Conservation (phyloP, 2,113 vertebrate genomes). For the Cynopterus brachyotis region DNA sequence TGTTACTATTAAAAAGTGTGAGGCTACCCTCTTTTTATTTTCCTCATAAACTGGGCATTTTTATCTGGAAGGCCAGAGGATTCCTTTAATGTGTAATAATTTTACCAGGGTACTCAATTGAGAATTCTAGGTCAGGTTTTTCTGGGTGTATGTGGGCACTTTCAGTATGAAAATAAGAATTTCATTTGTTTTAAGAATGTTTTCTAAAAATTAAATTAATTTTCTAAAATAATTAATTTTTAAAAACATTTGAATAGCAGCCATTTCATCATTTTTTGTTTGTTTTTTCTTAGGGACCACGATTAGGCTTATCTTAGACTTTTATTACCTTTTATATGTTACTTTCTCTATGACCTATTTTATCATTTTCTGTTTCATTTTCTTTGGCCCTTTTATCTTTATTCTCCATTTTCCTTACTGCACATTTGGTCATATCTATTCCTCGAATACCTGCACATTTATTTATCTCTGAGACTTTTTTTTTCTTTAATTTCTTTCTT, state of each 20-base stretch:
- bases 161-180: not conserved
- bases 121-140: not conserved
- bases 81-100: not conserved
- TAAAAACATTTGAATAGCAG: not conserved
- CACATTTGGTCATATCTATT: not conserved
- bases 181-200: not conserved
- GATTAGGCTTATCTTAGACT: not conserved
- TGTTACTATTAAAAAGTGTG: not conserved
- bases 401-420: not conserved
- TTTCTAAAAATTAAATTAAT: too few relatives aligned
- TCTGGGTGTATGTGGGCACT: not conserved
- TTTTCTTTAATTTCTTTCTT: constrained; percentile 27
- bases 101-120: not conserved
- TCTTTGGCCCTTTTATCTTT: not conserved
- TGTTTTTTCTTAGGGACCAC: not conserved
- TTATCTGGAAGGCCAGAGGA: not conserved
- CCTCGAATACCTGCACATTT: not conserved
- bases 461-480: not conserved
- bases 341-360: not conserved
- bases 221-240: too few relatives aligned
- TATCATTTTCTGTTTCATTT: not conserved
- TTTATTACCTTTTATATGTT: not conserved
- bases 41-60: not conserved
- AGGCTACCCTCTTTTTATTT: not conserved
- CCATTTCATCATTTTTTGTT: not conserved